phyloP scores from a whole-genome alignment of 2,797 vertebrate species.

The Echiichthys vipera region DNA sequence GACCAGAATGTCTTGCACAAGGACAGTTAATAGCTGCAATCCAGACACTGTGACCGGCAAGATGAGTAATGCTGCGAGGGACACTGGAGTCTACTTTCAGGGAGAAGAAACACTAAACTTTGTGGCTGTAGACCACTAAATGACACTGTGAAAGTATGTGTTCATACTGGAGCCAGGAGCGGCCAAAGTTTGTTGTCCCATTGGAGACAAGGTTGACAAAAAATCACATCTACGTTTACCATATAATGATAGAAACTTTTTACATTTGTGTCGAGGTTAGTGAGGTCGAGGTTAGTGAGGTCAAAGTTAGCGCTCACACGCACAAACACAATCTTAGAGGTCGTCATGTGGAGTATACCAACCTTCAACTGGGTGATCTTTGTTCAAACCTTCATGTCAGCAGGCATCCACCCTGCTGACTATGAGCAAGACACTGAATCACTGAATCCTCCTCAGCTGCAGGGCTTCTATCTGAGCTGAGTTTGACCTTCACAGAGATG shows the following conservation, averaged over 20 bases:
- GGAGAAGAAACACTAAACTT: constrained; percentile 27
- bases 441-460: constrained; percentile 55
- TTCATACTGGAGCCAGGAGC: not conserved
- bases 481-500: constrained; percentile 58
- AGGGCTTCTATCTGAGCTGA: constrained; percentile 46
- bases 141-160: not conserved
- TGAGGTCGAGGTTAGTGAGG: constrained; percentile 2
- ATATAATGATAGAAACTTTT: not conserved
- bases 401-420: constrained; percentile 53
- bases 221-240: not conserved
- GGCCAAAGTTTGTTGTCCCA: not conserved
- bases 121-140: constrained; percentile 16
- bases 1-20: constrained; percentile 54
- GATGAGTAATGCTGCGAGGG: constrained; percentile 46
- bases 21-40: constrained; percentile 56
- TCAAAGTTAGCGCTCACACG: not conserved
- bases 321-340: constrained; percentile 17
- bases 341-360: constrained; percentile 3
- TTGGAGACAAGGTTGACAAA: not conserved
- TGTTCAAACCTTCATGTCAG: constrained; percentile 57
- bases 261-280: not conserved
- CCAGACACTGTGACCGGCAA: constrained; percentile 38
- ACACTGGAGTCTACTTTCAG: constrained; percentile 30
- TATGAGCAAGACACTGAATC: constrained; percentile 66
- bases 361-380: constrained; percentile 35